These are phyloP conservation scores for Corella eumyota DNA, from an alignment of 23 tunicate species.

Conservation along the genomic window DNA sequence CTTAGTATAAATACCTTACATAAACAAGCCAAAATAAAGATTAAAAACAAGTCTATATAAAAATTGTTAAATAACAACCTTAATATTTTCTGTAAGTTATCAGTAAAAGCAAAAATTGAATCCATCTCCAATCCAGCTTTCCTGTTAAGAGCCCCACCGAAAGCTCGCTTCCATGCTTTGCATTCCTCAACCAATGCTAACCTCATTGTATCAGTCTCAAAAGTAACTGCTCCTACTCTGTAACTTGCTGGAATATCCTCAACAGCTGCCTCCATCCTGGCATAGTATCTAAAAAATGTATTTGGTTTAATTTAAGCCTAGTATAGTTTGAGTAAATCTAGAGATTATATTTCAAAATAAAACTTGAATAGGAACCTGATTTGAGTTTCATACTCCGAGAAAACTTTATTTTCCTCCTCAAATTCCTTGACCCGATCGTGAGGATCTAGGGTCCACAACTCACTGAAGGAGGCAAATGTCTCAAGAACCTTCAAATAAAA, in stretches of 20 bases:
- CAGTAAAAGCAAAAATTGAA: constrained; percentile 50
- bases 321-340: not conserved
- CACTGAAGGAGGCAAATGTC: constrained; percentile 40
- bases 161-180: constrained; percentile 87
- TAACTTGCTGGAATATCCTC: constrained; percentile 53
- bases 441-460: constrained; percentile 67
- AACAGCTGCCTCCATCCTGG: constrained; percentile 61
- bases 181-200: constrained; percentile 77
- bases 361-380: constrained; percentile 27
- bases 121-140: constrained; percentile 84
- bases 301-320: not conserved
- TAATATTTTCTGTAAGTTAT: constrained; percentile 46
- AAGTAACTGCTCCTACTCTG: constrained; percentile 67
- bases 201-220: constrained; percentile 67
- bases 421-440: constrained; percentile 61
- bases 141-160: constrained; percentile 68
- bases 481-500: constrained; percentile 33
- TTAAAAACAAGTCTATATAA: too few species aligned
- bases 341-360: not conserved
- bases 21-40: not conserved
- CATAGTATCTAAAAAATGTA: constrained; percentile 33
- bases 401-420: constrained; percentile 45
- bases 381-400: constrained; percentile 39
- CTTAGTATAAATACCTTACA: not conserved
- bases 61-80: too few species aligned